phyloP scores from a whole-genome alignment of 1,140 invertebrate genomes.

The Caenorhabditis brenneri region DNA sequence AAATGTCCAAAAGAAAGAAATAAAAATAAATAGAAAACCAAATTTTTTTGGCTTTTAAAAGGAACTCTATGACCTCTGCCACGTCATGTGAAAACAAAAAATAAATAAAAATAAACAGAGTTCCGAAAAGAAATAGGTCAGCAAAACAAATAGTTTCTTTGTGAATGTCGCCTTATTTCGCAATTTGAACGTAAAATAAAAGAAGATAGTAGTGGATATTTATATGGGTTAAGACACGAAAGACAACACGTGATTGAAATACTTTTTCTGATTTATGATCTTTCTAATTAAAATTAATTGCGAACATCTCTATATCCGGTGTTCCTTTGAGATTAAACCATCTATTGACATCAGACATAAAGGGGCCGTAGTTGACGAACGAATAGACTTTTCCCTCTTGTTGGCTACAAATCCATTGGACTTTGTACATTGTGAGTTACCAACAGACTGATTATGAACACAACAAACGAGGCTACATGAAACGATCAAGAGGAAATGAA shows the following conservation, averaged over 20 bases:
- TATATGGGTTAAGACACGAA: neutral
- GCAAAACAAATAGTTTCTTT: neutral
- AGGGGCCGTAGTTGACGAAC: neutral
- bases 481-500: neutral
- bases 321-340: neutral
- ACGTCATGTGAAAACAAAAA: neutral
- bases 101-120: neutral
- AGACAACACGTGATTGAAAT: neutral
- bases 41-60: neutral
- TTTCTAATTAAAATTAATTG: neutral
- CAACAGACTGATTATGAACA: constrained; percentile 9
- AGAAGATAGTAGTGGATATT: neutral
- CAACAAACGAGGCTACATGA: constrained; percentile 8
- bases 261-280: neutral
- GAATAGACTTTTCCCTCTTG: neutral
- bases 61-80: neutral
- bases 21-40: neutral
- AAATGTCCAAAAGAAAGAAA: neutral
- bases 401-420: constrained; percentile 18
- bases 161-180: neutral
- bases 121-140: neutral
- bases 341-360: neutral
- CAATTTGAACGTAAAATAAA: neutral
- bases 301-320: neutral
- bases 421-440: neutral